These are phyloP conservation scores for Drosophila testacea DNA, from an alignment of 2,888 invertebrate genomes.

Conservation along the genomic window DNA sequence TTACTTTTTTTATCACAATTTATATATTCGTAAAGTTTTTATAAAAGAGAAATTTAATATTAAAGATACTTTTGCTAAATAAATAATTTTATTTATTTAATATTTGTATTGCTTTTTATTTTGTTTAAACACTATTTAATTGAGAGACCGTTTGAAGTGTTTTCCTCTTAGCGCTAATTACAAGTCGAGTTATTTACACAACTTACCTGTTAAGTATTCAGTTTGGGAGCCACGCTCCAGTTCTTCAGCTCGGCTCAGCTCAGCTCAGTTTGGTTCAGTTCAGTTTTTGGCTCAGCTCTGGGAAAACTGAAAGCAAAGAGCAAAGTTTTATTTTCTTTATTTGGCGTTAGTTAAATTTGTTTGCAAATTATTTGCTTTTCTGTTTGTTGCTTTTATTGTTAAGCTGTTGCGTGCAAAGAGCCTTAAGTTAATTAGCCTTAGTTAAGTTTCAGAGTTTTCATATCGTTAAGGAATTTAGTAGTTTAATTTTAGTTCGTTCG, in stretches of 20 bases:
- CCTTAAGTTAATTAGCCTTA: constrained; percentile 60
- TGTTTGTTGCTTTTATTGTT: constrained; percentile 40
- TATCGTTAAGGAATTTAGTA: constrained; percentile 36
- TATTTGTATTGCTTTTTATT: background rate
- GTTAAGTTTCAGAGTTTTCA: constrained; percentile 34
- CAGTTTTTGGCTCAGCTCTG: constrained; percentile 7
- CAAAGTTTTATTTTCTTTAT: constrained; percentile 43
- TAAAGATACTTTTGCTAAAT: background rate
- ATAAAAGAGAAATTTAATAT: background rate
- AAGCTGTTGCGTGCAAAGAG: constrained; percentile 42
- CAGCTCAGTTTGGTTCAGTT: constrained; percentile 5
- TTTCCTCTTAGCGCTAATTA: constrained; percentile 58
- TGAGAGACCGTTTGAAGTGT: constrained; percentile 10
- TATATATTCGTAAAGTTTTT: background rate
- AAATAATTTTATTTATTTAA: constrained; percentile 3
- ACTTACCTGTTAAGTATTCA: constrained; percentile 71
- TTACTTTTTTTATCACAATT: too few species aligned
- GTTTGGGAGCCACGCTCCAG: constrained; percentile 68
- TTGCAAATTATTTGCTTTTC: constrained; percentile 64
- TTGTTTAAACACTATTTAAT: constrained; percentile 24
- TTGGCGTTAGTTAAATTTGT: constrained; percentile 65
- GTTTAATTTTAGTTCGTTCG: constrained; percentile 42
- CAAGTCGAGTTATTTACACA: constrained; percentile 62
- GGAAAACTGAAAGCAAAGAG: constrained; percentile 55
- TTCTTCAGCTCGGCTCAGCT: constrained; percentile 23